Percentiles rank a stretch among this genome's conserved stretches.
Evolutionary conservation across 1,140 invertebrate species (phyloP).

Genomic region (Alviniconcha marisindica): DNA sequence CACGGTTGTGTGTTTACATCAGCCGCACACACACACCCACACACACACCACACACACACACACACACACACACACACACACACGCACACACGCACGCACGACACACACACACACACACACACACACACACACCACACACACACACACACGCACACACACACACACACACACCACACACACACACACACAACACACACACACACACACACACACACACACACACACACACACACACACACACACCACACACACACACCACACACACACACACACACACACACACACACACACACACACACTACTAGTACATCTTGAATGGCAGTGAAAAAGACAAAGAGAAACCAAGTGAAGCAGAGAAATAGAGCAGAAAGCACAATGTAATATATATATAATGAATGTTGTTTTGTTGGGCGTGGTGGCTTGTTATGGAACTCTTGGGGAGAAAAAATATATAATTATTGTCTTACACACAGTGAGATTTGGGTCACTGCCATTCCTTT

Average conservation of each 20-base stretch:
- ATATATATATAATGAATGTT: not conserved
- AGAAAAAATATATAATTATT: not conserved
- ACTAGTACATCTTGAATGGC: too few relatives aligned
- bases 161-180: too few relatives aligned
- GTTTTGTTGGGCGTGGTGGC: not conserved
- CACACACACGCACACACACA: too few relatives aligned
- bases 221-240: too few relatives aligned
- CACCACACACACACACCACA: too few relatives aligned
- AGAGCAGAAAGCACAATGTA: not conserved
- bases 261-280: conserved; percentile 3
- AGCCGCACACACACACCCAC: too few relatives aligned
- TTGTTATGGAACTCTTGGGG: not conserved
- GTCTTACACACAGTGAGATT: not conserved
- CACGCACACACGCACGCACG: too few relatives aligned
- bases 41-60: too few relatives aligned
- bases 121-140: too few relatives aligned
- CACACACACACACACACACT: not conserved
- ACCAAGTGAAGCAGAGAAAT: not conserved
- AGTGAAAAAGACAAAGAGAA: not conserved
- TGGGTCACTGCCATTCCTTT: not conserved
- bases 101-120: too few relatives aligned
- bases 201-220: not conserved
- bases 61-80: conserved; percentile 3
- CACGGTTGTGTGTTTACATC: too few relatives aligned
- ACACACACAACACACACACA: too few relatives aligned